Conservation (phyloP, 2,797 vertebrate genomes). For the Agapornis canus region DNA sequence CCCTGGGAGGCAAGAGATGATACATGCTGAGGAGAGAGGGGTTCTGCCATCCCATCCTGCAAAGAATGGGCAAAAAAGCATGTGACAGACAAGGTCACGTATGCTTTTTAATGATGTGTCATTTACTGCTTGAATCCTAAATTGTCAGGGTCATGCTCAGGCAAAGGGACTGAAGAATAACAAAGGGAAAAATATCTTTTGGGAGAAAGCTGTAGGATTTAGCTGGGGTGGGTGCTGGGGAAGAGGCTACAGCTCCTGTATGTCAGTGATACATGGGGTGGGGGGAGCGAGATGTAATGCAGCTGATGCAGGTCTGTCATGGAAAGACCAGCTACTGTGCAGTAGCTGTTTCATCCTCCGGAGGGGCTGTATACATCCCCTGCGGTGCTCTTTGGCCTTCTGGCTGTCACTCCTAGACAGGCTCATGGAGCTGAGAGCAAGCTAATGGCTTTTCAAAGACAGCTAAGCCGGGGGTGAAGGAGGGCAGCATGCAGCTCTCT, state of each 20-base stretch:
- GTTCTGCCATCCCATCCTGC: rapidly evolving
- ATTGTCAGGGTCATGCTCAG: not conserved
- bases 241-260: not conserved
- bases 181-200: not conserved
- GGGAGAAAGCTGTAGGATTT: not conserved
- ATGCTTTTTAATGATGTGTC: not conserved
- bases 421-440: not conserved
- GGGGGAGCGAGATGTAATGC: not conserved
- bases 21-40: not conserved
- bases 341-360: not conserved
- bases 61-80: not conserved
- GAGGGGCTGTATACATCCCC: not conserved
- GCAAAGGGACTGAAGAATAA: not conserved
- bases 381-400: not conserved
- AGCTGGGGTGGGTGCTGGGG: rapidly evolving
- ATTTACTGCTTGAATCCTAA: not conserved
- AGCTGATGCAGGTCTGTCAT: not conserved
- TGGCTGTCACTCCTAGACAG: not conserved
- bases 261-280: rapidly evolving
- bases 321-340: not conserved
- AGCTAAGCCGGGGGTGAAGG: not conserved
- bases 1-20: not conserved
- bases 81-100: rapidly evolving
- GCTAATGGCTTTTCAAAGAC: not conserved
- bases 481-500: not conserved